phyloP scores from a whole-genome alignment of 2,113 vertebrate species.

The Puntigrus tetrazona region DNA sequence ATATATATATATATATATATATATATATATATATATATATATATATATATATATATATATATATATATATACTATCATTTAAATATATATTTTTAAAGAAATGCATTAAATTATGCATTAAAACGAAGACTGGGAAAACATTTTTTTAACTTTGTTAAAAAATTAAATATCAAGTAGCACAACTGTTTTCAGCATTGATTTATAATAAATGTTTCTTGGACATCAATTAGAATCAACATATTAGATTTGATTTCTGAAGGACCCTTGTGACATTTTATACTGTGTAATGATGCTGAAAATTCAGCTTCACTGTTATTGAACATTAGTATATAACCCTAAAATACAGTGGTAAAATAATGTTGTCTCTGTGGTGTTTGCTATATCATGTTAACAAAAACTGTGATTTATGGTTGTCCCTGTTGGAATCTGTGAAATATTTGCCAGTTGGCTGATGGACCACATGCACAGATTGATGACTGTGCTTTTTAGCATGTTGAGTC shows the following conservation, averaged over 20 bases:
- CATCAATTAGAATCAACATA: background rate
- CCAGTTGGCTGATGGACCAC: background rate
- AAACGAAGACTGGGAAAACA: too few relatives aligned
- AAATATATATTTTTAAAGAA: too few relatives aligned
- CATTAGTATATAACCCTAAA: background rate
- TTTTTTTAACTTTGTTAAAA: too few relatives aligned
- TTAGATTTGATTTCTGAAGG: background rate
- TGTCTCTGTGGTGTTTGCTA: background rate
- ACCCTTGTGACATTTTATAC: background rate
- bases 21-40: too few relatives aligned
- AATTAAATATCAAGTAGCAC: background rate
- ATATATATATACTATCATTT: too few relatives aligned
- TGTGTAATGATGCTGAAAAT: background rate
- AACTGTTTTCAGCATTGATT: background rate
- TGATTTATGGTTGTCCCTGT: background rate
- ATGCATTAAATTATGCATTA: too few relatives aligned
- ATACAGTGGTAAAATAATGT: background rate
- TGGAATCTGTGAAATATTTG: background rate
- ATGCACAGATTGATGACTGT: slow-evolving; percentile 5
- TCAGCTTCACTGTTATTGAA: too few relatives aligned
- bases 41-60: too few relatives aligned
- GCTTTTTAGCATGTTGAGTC: slow-evolving; percentile 44
- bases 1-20: too few relatives aligned
- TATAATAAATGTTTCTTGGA: background rate
- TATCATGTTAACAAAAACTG: background rate